Evolutionary conservation across 2,888 invertebrate genomes (phyloP).

Genomic region (Caenorhabditis sinica): DNA sequence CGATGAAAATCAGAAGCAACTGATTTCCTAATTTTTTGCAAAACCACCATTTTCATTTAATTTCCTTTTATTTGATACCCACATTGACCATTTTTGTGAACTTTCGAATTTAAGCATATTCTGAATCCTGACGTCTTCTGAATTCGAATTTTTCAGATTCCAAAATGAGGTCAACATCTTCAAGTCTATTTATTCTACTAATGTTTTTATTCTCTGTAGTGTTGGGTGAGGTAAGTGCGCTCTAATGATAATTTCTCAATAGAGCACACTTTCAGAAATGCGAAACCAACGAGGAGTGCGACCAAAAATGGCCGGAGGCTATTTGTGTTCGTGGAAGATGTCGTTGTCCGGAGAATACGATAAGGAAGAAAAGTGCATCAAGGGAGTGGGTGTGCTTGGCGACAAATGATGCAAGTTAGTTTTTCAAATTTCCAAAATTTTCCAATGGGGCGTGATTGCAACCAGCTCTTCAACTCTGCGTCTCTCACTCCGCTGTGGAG

Average conservation of each 20-base stretch:
- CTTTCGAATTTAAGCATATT: too few relatives aligned
- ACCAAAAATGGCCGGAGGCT: slow-evolving; percentile 66
- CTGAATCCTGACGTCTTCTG: too few relatives aligned
- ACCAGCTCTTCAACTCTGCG: too few relatives aligned
- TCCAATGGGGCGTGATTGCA: background rate
- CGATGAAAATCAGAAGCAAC: background rate
- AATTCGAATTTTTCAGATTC: background rate
- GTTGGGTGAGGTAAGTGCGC: slow-evolving; percentile 2
- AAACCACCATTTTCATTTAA: too few relatives aligned
- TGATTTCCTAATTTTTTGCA: too few relatives aligned
- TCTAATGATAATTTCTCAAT: background rate
- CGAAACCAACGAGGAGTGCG: slow-evolving; percentile 61
- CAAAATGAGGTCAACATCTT: slow-evolving; percentile 13
- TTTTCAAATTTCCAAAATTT: background rate
- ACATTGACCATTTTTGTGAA: too few relatives aligned
- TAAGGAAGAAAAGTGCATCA: slow-evolving; percentile 67
- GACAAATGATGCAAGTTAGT: slow-evolving; percentile 74
- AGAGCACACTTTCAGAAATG: slow-evolving; percentile 60
- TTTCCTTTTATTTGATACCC: too few relatives aligned
- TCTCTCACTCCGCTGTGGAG: too few relatives aligned
- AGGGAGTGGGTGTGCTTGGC: slow-evolving; percentile 75
- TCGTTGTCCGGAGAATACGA: slow-evolving; percentile 73
- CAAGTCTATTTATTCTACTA: slow-evolving; percentile 29
- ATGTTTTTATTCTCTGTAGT: slow-evolving; percentile 7
- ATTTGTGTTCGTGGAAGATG: slow-evolving; percentile 69